phyloP scores from a whole-genome alignment of 2,113 vertebrate species.

The Salminus brasiliensis region DNA sequence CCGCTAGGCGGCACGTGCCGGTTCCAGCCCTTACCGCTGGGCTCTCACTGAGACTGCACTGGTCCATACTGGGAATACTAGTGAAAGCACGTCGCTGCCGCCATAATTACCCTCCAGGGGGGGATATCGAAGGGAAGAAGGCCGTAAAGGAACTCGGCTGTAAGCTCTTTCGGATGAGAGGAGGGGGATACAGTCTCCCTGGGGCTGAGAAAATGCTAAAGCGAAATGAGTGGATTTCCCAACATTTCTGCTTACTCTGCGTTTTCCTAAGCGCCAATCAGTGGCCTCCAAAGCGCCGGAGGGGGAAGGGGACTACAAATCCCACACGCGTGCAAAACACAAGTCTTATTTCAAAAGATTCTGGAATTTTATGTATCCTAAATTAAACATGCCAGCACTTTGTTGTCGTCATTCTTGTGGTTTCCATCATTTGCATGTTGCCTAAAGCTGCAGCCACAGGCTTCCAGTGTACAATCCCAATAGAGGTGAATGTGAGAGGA shows the following conservation, averaged over 20 bases:
- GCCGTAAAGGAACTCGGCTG: conserved; percentile 31
- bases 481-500: too few relatives aligned
- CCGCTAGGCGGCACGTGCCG: conserved; percentile 63
- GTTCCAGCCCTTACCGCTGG: conserved; percentile 42
- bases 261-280: conserved; percentile 55
- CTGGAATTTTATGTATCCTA: neutral
- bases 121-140: conserved; percentile 12
- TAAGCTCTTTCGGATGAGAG: conserved; percentile 52
- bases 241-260: conserved; percentile 71
- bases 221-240: conserved; percentile 54
- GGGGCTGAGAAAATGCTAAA: conserved; percentile 53
- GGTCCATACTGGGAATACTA: conserved; percentile 38
- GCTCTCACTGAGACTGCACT: conserved; percentile 53
- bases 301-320: conserved; percentile 5
- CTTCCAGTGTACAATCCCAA: neutral
- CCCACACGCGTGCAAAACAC: neutral
- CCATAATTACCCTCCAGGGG: conserved; percentile 53
- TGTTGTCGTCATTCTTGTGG: neutral
- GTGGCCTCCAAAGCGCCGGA: neutral
- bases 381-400: neutral
- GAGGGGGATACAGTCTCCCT: conserved; percentile 40
- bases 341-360: too few relatives aligned
- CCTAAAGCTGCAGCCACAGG: neutral
- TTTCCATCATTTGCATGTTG: neutral
- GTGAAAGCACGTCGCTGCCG: conserved; percentile 60